These are phyloP conservation scores for Flexamia atlantica DNA, from an alignment of 2,888 invertebrate genomes.

Conservation along the genomic window DNA sequence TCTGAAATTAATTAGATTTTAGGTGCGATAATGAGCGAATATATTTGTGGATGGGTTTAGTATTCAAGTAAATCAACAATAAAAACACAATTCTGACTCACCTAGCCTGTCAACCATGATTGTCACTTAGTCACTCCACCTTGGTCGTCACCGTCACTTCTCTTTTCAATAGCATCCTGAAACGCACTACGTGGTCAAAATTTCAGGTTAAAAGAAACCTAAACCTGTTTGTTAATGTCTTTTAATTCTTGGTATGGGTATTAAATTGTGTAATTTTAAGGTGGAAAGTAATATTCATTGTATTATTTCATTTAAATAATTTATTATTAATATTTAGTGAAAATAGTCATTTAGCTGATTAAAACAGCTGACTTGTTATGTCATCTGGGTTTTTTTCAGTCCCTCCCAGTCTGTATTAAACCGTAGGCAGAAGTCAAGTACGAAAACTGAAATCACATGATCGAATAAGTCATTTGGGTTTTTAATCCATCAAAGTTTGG, in stretches of 20 bases:
- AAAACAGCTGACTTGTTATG: conserved; percentile 36
- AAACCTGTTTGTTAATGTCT: not conserved
- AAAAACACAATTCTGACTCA: conserved; percentile 73
- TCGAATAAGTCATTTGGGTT: not conserved
- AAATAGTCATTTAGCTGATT: conserved; percentile 5
- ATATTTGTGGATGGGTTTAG: not conserved
- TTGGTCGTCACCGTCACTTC: not conserved
- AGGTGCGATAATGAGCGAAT: too few relatives aligned
- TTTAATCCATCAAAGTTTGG: not conserved
- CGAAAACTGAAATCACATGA: conserved; percentile 30
- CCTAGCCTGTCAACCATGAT: conserved; percentile 81
- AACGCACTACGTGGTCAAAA: not conserved
- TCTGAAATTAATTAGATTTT: too few relatives aligned
- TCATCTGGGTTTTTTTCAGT: conserved; percentile 17
- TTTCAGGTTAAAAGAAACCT: not conserved
- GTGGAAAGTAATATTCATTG: not conserved
- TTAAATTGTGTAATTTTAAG: not conserved
- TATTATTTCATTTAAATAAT: not conserved
- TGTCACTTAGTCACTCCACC: conserved; percentile 60
- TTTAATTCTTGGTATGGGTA: not conserved
- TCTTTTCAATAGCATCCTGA: conserved; percentile 3
- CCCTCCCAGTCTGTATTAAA: not conserved
- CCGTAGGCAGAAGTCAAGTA: not conserved
- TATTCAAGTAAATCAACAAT: conserved; percentile 59
- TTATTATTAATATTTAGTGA: not conserved